Conservation (phyloP, 2,113 vertebrate species). For the Lucifuga dentata region DNA sequence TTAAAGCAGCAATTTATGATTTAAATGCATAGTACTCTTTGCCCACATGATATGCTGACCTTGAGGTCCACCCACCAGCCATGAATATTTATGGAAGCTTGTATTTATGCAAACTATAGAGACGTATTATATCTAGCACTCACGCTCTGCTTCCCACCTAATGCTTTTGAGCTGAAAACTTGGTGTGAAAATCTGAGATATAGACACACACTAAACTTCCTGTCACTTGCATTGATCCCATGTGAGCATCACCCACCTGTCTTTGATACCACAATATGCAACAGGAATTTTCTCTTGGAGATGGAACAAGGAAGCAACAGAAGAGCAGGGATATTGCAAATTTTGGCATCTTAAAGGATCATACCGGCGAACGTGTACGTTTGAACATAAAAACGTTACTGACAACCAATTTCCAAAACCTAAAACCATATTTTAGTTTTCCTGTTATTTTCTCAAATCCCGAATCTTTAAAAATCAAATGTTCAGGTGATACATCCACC, state of each 20-base stretch:
- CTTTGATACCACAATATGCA: background rate
- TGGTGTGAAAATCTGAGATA: background rate
- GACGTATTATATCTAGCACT: conserved; percentile 1
- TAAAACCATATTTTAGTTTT: no score
- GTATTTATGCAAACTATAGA: conserved; percentile 35
- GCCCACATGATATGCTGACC: conserved; percentile 44
- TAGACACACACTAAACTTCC: background rate
- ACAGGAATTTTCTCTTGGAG: background rate
- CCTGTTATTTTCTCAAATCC: no score
- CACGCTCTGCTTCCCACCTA: conserved; percentile 3
- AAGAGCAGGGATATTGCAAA: background rate
- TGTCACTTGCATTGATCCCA: background rate
- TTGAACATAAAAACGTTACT: no score
- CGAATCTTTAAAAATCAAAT: no score
- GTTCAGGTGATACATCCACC: no score
- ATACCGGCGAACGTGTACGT: no score
- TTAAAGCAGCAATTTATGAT: conserved; percentile 12
- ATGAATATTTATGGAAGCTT: conserved; percentile 50
- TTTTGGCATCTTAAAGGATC: no score
- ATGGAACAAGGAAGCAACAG: background rate
- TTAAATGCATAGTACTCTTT: conserved; percentile 23
- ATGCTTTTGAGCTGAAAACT: conserved; percentile 11
- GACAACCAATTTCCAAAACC: no score
- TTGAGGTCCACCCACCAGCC: conserved; percentile 29
- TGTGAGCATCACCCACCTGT: background rate